A percentile compares a stretch with the other conserved stretches of the same genome.
Evolutionary conservation across 1,140 invertebrate species (phyloP).

Genomic region (Bombus fervidus): DNA sequence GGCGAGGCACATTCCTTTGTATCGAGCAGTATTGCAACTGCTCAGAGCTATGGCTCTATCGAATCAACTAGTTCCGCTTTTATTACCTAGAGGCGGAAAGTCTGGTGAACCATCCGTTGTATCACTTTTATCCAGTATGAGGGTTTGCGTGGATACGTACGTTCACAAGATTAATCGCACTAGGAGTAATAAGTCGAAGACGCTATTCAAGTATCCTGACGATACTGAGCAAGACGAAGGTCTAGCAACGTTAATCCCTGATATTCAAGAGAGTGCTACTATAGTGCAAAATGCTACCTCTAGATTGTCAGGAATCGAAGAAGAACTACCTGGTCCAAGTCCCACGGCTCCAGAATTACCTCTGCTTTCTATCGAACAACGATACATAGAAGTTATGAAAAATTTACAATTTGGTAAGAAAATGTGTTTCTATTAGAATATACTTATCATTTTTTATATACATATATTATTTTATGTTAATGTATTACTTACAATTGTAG

Average conservation of each 20-base stretch:
- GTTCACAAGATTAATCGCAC: slow-evolving; percentile 83
- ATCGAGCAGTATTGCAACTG: slow-evolving; percentile 91
- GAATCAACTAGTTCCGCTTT: slow-evolving; percentile 85
- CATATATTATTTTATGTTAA: slow-evolving; percentile 35
- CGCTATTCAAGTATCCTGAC: slow-evolving; percentile 83
- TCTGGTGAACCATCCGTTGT: slow-evolving; percentile 83
- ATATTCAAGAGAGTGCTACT: slow-evolving; percentile 91
- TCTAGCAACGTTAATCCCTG: slow-evolving; percentile 92
- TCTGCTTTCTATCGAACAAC: slow-evolving; percentile 85
- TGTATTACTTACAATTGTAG: slow-evolving; percentile 80
- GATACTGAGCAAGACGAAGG: slow-evolving; percentile 93
- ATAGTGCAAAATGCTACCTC: slow-evolving; percentile 88
- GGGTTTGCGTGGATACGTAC: slow-evolving; percentile 95
- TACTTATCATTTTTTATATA: not conserved
- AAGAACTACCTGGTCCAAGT: slow-evolving; percentile 77
- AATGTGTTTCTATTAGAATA: not conserved
- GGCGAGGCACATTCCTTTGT: slow-evolving; percentile 96
- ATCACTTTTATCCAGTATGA: slow-evolving; percentile 92
- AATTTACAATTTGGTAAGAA: slow-evolving; percentile 92
- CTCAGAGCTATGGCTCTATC: slow-evolving; percentile 90
- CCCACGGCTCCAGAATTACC: slow-evolving; percentile 81
- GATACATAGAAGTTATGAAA: slow-evolving; percentile 94
- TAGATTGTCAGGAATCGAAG: slow-evolving; percentile 78
- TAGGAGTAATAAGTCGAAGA: slow-evolving; percentile 73
- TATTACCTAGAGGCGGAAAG: slow-evolving; percentile 84